A percentile compares a stretch with the other conserved stretches of the same genome.
These are phyloP conservation scores for Spermophilus dauricus DNA, from an alignment of 2,113 vertebrate genomes.

Conservation along the genomic window DNA sequence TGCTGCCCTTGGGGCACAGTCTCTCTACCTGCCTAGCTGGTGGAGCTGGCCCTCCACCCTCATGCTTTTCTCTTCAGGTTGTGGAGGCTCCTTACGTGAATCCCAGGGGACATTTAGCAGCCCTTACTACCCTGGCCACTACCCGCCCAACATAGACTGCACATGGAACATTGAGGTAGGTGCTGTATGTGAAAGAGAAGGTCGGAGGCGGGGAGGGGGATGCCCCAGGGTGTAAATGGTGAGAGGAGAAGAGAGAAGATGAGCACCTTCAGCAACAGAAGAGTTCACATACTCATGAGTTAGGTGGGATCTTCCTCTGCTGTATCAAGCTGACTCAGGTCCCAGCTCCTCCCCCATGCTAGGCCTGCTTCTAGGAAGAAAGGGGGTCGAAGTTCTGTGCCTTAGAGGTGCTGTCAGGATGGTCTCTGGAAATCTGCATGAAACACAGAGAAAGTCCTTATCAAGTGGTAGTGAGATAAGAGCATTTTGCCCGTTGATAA, in stretches of 20 bases:
- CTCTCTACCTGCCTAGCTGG: fast-evolving
- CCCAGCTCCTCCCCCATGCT: neutral
- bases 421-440: fast-evolving
- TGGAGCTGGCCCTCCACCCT: fast-evolving
- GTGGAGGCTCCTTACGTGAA: slow-evolving; percentile 88
- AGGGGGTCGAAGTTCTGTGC: neutral
- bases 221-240: no score
- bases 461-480: fast-evolving
- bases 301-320: no score
- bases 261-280: fast-evolving
- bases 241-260: no score
- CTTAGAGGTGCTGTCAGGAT: neutral
- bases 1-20: neutral
- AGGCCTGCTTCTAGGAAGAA: neutral
- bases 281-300: fast-evolving
- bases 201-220: fast-evolving
- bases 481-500: fast-evolving
- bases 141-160: slow-evolving; percentile 91
- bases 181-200: neutral
- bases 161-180: slow-evolving; percentile 94
- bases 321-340: neutral
- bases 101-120: slow-evolving; percentile 89
- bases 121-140: slow-evolving; percentile 95
- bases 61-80: slow-evolving; percentile 78
- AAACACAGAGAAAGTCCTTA: no score